These are phyloP conservation scores for Notolabrus celidotus DNA, from an alignment of 2,797 vertebrate species.

Conservation along the genomic window DNA sequence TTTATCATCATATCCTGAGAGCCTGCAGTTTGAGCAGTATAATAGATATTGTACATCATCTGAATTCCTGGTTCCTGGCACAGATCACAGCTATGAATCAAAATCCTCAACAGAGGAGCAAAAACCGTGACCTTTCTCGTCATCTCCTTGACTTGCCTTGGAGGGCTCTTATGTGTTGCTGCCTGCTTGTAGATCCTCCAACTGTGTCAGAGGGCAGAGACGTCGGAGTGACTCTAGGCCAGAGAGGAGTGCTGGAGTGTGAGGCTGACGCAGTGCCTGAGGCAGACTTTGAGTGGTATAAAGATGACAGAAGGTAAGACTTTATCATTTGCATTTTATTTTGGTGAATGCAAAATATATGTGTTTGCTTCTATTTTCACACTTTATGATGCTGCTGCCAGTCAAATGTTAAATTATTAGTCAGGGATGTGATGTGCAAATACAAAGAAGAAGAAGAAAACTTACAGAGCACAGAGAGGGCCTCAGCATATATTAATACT, in stretches of 20 bases:
- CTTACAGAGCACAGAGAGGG: no score
- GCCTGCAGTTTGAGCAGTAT: not conserved
- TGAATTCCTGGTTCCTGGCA: conserved; percentile 14
- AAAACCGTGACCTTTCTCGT: not conserved
- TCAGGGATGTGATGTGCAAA: no score
- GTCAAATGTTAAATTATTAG: no score
- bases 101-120: not conserved
- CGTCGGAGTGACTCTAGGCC: conserved; percentile 92
- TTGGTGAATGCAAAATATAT: conserved; percentile 13
- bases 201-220: conserved; percentile 94
- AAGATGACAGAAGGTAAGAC: conserved; percentile 93
- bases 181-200: conserved; percentile 87
- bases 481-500: no score
- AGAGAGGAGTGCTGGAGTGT: conserved; percentile 93
- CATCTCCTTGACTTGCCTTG: conserved; percentile 23
- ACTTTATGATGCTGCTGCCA: not conserved
- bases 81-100: conserved; percentile 7
- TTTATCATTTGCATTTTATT: conserved; percentile 23
- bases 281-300: conserved; percentile 97
- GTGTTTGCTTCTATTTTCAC: not conserved
- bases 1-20: not conserved
- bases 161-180: conserved; percentile 32
- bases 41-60: conserved; percentile 1
- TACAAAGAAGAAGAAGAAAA: no score
- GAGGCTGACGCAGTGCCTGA: conserved; percentile 92